phyloP scores from a whole-genome alignment of 1,140 invertebrate species.

The Neuroterus valhalla region DNA sequence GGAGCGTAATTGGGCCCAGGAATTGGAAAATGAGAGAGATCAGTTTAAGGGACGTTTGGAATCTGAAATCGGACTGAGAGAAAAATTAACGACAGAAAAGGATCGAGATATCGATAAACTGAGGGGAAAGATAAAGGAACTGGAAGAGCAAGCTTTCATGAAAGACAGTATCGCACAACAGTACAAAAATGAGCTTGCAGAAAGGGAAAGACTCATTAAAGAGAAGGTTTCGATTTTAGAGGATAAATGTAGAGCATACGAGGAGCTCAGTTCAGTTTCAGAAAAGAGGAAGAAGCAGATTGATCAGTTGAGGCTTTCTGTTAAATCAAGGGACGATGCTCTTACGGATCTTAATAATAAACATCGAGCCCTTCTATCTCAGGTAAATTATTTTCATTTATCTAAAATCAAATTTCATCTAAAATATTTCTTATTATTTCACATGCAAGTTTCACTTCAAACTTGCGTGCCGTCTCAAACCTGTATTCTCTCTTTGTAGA shows the following conservation, averaged over 20 bases:
- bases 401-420: too few relatives aligned
- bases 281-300: constrained; percentile 72
- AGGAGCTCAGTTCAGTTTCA: constrained; percentile 60
- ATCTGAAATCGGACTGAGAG: constrained; percentile 55
- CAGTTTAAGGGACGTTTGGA: constrained; percentile 63
- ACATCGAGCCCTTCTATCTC: constrained; percentile 64
- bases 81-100: constrained; percentile 58
- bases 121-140: constrained; percentile 62
- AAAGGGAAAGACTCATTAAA: constrained; percentile 66
- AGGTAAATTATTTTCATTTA: constrained; percentile 61
- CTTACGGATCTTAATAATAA: constrained; percentile 70
- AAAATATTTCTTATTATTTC: too few relatives aligned
- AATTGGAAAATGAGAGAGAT: constrained; percentile 68
- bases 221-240: constrained; percentile 64
- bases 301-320: constrained; percentile 63
- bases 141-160: constrained; percentile 71
- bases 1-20: constrained; percentile 67
- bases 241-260: constrained; percentile 63
- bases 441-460: too few relatives aligned
- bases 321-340: constrained; percentile 69
- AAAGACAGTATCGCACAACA: constrained; percentile 63
- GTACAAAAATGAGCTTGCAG: constrained; percentile 61
- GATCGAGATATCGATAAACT: constrained; percentile 60
- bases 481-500: too few relatives aligned
- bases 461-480: too few relatives aligned